phyloP scores from a whole-genome alignment of 2,888 invertebrate species.

The Serripes groenlandicus region DNA sequence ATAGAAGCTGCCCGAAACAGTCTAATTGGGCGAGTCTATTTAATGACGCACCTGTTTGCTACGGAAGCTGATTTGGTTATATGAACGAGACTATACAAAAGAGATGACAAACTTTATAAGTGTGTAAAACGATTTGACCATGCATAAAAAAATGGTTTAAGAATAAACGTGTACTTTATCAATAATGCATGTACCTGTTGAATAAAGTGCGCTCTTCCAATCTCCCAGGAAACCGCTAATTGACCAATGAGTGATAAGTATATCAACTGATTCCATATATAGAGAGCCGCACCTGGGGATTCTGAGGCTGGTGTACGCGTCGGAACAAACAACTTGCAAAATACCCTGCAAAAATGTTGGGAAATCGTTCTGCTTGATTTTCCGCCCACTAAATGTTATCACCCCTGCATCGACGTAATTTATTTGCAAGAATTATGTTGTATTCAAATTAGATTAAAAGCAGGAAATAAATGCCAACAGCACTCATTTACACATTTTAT shows the following conservation, averaged over 20 bases:
- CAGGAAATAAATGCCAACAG: too few relatives aligned
- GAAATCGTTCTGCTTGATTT: not conserved
- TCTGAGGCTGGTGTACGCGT: not conserved
- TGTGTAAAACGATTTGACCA: too few relatives aligned
- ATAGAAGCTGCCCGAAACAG: slow-evolving; percentile 16
- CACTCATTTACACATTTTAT: too few relatives aligned
- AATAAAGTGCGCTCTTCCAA: slow-evolving; percentile 11
- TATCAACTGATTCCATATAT: slow-evolving; percentile 47
- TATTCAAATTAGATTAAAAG: not conserved
- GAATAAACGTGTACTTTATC: too few relatives aligned
- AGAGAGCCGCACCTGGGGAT: slow-evolving; percentile 26
- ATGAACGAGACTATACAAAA: not conserved
- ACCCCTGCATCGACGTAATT: not conserved
- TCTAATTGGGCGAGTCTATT: slow-evolving; percentile 19
- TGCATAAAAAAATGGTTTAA: too few relatives aligned
- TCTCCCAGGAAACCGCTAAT: slow-evolving; percentile 34
- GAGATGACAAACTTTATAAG: not conserved
- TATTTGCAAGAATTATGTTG: not conserved
- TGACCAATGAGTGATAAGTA: slow-evolving; percentile 41
- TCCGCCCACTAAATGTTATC: not conserved
- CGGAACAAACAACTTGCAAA: not conserved
- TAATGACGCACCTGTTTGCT: not conserved
- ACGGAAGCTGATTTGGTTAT: not conserved
- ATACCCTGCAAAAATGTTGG: too few relatives aligned
- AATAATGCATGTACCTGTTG: not conserved